Evolutionary conservation across 2,113 vertebrate species (phyloP).

Genomic region (Urocolius indicus): DNA sequence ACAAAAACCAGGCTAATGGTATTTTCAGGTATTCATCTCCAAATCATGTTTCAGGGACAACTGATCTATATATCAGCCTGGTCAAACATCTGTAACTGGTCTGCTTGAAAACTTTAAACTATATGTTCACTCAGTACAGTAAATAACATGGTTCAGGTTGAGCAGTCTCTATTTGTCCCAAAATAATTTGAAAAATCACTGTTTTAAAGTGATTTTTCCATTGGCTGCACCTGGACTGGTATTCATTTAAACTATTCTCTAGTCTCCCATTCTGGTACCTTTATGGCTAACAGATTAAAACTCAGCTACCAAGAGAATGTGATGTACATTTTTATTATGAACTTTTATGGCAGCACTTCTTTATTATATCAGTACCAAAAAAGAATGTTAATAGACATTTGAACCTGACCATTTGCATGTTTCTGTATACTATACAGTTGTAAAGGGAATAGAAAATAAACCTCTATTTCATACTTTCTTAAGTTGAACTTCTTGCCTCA

Average conservation of each 20-base stretch:
- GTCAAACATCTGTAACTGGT: not conserved
- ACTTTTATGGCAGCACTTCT: not conserved
- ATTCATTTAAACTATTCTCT: not conserved
- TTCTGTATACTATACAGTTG: not conserved
- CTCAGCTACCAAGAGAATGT: not conserved
- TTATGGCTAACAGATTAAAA: not conserved
- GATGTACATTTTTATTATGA: not conserved
- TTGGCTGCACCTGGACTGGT: not conserved
- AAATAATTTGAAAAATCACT: not conserved
- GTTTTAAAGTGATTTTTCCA: not conserved
- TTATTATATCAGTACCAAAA: not conserved
- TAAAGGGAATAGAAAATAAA: constrained; percentile 16
- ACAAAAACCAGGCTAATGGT: not conserved
- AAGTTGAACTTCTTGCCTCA: constrained; percentile 9
- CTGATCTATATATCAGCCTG: not conserved
- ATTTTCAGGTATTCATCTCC: not conserved
- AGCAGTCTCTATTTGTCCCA: not conserved
- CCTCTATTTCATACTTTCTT: not conserved
- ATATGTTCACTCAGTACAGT: not conserved
- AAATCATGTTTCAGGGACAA: not conserved
- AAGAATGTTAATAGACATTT: constrained; percentile 22
- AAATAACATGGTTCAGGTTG: not conserved
- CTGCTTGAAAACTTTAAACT: not conserved
- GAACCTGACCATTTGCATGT: not conserved
- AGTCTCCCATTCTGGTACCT: not conserved